Evolutionary conservation across 1,140 invertebrate genomes (phyloP).

Genomic region (Heliconius eleuchia): DNA sequence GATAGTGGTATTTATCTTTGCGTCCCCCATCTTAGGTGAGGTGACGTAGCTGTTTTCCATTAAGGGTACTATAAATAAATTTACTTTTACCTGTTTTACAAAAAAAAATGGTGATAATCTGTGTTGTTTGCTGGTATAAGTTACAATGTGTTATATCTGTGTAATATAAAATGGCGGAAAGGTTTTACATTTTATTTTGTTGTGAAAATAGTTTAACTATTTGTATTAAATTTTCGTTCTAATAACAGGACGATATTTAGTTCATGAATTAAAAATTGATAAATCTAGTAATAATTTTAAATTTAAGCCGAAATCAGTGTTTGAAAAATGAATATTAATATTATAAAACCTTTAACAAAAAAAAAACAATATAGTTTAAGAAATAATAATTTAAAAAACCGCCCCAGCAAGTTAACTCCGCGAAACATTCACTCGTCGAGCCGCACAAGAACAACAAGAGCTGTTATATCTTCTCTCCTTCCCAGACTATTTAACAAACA

Average conservation of each 20-base stretch:
- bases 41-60: conserved; percentile 62
- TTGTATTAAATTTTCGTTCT: too few species aligned
- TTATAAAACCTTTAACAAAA: too few species aligned
- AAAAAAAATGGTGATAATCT: conserved; percentile 3
- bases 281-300: too few species aligned
- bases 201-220: background rate
- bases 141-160: background rate
- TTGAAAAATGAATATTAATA: too few species aligned
- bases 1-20: conserved; percentile 76
- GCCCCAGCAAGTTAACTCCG: background rate
- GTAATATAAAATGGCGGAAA: background rate
- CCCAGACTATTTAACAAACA: conserved; percentile 34
- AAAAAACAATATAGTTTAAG: background rate
- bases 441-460: conserved; percentile 24
- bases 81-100: conserved; percentile 34
- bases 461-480: conserved; percentile 28
- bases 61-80: conserved; percentile 54
- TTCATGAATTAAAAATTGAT: too few species aligned
- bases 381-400: background rate
- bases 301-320: too few species aligned
- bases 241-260: too few species aligned
- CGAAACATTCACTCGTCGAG: conserved; percentile 7
- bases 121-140: background rate
- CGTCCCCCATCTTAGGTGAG: conserved; percentile 51
- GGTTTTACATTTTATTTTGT: too few species aligned